Percentiles rank a stretch among this genome's conserved stretches.
These are phyloP conservation scores for Tuberolachnus salignus DNA, from an alignment of 2,888 invertebrate genomes.

Conservation along the genomic window DNA sequence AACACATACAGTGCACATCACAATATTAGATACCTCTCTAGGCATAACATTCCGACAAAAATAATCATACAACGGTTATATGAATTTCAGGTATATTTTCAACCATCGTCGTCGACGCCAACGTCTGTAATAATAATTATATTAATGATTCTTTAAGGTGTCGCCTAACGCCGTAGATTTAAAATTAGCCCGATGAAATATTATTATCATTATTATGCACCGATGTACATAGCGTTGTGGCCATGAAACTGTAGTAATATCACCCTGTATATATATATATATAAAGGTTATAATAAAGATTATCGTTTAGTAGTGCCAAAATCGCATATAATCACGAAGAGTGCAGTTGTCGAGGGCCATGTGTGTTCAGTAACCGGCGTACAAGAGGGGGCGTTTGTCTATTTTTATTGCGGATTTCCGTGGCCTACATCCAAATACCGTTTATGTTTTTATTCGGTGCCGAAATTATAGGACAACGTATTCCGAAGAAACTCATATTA, in stretches of 20 bases:
- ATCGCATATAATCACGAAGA: conserved; percentile 23
- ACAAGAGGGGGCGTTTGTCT: conserved; percentile 39
- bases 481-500: not conserved
- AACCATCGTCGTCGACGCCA: too few relatives aligned
- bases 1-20: too few relatives aligned
- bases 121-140: too few relatives aligned
- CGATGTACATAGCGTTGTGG: not conserved
- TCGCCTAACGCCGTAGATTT: not conserved
- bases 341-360: conserved; percentile 32
- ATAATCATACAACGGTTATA: too few relatives aligned
- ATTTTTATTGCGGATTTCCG: conserved; percentile 47
- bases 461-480: conserved; percentile 5
- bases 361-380: not conserved
- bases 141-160: not conserved
- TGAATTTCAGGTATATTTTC: too few relatives aligned
- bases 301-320: conserved; percentile 39
- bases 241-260: conserved; percentile 15
- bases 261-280: conserved; percentile 40
- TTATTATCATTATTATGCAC: not conserved
- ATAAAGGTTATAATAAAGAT: too few relatives aligned
- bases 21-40: too few relatives aligned
- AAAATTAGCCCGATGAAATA: conserved; percentile 18
- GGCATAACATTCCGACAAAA: too few relatives aligned
- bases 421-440: conserved; percentile 22
- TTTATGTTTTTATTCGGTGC: conserved; percentile 31